Conservation (phyloP, 1,140 invertebrate species). For the Copidosoma floridanum region DNA sequence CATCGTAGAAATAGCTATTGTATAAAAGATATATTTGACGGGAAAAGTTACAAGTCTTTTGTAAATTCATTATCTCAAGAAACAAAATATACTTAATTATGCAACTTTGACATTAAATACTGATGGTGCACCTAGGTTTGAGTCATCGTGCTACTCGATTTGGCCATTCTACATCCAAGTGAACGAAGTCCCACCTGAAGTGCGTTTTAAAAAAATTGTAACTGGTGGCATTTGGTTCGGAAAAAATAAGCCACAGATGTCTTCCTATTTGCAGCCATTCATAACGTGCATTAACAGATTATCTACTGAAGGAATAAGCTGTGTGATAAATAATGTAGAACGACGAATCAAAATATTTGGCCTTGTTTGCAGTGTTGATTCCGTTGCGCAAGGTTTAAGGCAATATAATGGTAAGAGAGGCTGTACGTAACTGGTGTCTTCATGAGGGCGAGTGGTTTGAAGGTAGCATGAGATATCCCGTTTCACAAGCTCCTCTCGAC, state of each 20-base stretch:
- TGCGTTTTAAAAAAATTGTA: not conserved
- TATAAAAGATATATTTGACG: too few species aligned
- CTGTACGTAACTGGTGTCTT: not conserved
- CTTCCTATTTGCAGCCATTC: not conserved
- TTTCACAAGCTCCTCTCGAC: not conserved
- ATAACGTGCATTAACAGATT: not conserved
- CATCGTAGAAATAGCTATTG: too few species aligned
- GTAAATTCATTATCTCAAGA: too few species aligned
- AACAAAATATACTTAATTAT: too few species aligned
- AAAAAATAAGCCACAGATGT: not conserved
- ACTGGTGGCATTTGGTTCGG: not conserved
- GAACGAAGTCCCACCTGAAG: not conserved
- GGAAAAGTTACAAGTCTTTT: too few species aligned
- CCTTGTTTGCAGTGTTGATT: not conserved
- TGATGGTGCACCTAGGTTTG: too few species aligned
- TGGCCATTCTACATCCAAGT: not conserved
- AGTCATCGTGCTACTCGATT: not conserved
- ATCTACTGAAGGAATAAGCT: not conserved
- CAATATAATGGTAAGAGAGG: not conserved
- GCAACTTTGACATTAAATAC: too few species aligned
- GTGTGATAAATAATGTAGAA: not conserved
- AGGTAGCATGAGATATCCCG: not conserved
- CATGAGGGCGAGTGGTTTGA: not conserved
- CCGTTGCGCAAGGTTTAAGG: not conserved
- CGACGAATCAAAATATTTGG: not conserved